Percentiles rank a stretch among this genome's conserved stretches.
Conservation (phyloP, 2,113 vertebrate species). For the Halcyon malimbica region DNA sequence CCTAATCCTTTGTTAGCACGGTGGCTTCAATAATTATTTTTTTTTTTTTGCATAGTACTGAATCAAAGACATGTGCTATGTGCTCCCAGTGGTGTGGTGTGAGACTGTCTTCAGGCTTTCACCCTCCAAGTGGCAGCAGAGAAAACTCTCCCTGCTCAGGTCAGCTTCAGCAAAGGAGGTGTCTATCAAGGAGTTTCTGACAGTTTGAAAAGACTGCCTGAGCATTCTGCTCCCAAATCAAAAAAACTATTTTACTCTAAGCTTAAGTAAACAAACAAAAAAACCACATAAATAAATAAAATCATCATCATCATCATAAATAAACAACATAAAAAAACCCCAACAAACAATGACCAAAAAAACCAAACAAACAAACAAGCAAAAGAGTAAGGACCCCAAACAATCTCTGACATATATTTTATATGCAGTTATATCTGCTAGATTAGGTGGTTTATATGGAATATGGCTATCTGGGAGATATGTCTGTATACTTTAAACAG, state of each 20-base stretch:
- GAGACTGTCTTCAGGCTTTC: not conserved
- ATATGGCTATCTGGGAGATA: too few species aligned
- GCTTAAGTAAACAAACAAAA: too few species aligned
- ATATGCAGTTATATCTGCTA: not conserved
- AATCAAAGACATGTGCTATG: not conserved
- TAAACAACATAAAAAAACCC: too few species aligned
- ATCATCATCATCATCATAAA: too few species aligned
- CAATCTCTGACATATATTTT: not conserved
- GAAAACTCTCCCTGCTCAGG: not conserved
- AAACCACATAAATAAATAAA: too few species aligned
- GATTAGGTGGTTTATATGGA: not conserved
- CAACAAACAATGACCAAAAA: too few species aligned
- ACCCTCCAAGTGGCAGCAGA: not conserved
- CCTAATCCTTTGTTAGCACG: not conserved
- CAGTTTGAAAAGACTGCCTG: not conserved
- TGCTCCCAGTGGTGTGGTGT: not conserved
- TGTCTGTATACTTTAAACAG: not conserved
- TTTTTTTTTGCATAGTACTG: not conserved
- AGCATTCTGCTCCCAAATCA: not conserved
- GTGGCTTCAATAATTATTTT: not conserved
- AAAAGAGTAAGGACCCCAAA: not conserved
- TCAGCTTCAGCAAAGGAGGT: not conserved
- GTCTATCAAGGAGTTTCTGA: not conserved
- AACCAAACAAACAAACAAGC: not conserved
- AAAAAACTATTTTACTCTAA: not conserved